Percentiles rank a stretch among this genome's conserved stretches.
These are phyloP conservation scores for Trachythela sp. DNA, from an alignment of 64 coral and sea anemone genomes.

Conservation along the genomic window DNA sequence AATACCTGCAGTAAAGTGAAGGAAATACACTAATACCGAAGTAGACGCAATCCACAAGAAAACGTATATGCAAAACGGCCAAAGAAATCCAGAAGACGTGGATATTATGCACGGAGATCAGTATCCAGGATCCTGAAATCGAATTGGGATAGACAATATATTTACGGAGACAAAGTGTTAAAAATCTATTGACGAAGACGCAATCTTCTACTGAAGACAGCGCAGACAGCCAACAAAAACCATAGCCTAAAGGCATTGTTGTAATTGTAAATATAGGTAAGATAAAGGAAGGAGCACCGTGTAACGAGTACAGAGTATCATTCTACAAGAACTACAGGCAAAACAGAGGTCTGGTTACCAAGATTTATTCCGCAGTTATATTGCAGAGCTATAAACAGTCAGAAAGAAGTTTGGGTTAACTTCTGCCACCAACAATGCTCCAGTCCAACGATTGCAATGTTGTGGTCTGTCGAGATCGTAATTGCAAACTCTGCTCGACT, in stretches of 20 bases:
- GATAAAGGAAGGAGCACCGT: background rate
- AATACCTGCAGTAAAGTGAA: background rate
- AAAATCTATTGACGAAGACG: too few species aligned
- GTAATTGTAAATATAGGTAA: background rate
- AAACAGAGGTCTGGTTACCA: background rate
- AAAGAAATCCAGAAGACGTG: too few species aligned
- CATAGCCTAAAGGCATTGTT: background rate
- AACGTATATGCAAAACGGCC: too few species aligned
- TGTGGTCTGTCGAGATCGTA: background rate
- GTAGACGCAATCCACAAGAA: background rate
- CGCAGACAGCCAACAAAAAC: too few species aligned
- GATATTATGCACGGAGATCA: too few species aligned
- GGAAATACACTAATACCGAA: background rate
- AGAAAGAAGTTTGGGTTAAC: too few species aligned
- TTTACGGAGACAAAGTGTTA: too few species aligned
- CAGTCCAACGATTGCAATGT: background rate
- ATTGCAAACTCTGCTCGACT: background rate
- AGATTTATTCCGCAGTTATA: background rate
- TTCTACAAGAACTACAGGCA: background rate
- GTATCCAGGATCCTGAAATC: too few species aligned
- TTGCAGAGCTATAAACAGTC: too few species aligned
- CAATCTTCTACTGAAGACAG: too few species aligned
- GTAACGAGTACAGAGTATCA: background rate
- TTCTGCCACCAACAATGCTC: background rate
- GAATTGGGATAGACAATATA: too few species aligned